Percentiles rank a stretch among this genome's conserved stretches.
Evolutionary conservation across 2,888 invertebrate species (phyloP).

Genomic region (Nomada goodeniana): DNA sequence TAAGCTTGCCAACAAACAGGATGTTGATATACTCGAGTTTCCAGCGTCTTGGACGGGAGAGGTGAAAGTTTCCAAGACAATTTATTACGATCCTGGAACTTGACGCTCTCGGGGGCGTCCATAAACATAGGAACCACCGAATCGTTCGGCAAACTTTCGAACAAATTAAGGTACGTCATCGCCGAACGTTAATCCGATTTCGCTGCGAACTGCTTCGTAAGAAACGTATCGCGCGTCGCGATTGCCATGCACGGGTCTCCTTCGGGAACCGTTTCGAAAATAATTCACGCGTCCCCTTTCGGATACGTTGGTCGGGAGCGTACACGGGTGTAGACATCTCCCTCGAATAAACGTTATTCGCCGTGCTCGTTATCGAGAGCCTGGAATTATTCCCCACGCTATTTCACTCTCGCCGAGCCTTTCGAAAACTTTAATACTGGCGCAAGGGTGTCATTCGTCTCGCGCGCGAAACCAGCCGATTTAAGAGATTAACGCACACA

Average conservation of each 20-base stretch:
- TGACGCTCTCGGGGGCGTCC: too few species aligned
- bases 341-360: slow-evolving; percentile 30
- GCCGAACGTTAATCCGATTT: not conserved
- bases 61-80: slow-evolving; percentile 18
- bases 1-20: slow-evolving; percentile 28
- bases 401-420: too few species aligned
- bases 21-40: not conserved
- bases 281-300: slow-evolving; percentile 9
- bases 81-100: slow-evolving; percentile 6
- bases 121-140: too few species aligned
- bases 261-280: not conserved
- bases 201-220: not conserved
- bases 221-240: not conserved
- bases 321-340: slow-evolving; percentile 17
- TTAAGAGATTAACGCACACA: not conserved
- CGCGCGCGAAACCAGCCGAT: not conserved
- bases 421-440: not conserved
- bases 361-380: not conserved
- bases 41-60: not conserved
- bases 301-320: slow-evolving; percentile 26
- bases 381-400: not conserved
- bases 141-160: too few species aligned
- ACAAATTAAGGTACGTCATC: not conserved
- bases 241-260: slow-evolving; percentile 16
- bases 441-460: not conserved